Evolutionary conservation across 1,140 invertebrate genomes (phyloP).

Genomic region (Calliphora vicina): DNA sequence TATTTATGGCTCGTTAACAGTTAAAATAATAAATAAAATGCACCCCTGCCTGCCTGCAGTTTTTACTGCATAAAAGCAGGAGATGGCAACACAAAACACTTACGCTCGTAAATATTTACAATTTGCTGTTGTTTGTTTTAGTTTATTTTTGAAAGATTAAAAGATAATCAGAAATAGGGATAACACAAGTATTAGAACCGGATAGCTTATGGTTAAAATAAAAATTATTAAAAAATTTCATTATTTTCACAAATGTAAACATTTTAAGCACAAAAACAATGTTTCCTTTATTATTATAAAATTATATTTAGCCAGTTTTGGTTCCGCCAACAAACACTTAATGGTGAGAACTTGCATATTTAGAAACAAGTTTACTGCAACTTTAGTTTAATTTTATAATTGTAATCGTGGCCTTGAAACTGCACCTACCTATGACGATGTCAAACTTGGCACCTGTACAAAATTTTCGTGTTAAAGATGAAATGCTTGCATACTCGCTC

Average conservation of each 20-base stretch:
- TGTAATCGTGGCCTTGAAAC: conserved; percentile 7
- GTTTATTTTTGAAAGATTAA: not conserved
- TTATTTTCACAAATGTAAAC: too few species aligned
- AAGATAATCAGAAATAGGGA: not conserved
- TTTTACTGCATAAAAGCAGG: not conserved
- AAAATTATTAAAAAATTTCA: too few species aligned
- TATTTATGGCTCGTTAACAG: conserved; percentile 19
- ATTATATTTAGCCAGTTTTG: too few species aligned
- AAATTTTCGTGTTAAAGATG: not conserved
- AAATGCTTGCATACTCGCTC: not conserved
- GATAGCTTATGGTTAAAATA: too few species aligned
- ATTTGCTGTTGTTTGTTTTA: too few species aligned
- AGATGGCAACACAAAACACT: not conserved
- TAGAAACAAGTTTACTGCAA: too few species aligned
- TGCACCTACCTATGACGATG: not conserved
- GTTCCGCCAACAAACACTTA: too few species aligned
- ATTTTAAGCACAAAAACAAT: too few species aligned
- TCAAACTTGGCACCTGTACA: conserved; percentile 30
- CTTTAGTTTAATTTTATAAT: not conserved
- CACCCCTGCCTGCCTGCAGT: conserved; percentile 21
- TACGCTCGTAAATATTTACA: not conserved
- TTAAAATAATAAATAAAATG: conserved; percentile 26
- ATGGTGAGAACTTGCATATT: too few species aligned
- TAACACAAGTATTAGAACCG: not conserved
- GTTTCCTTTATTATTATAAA: too few species aligned